Conservation (phyloP, 1,140 invertebrate genomes). For the Cephus cinctus region DNA sequence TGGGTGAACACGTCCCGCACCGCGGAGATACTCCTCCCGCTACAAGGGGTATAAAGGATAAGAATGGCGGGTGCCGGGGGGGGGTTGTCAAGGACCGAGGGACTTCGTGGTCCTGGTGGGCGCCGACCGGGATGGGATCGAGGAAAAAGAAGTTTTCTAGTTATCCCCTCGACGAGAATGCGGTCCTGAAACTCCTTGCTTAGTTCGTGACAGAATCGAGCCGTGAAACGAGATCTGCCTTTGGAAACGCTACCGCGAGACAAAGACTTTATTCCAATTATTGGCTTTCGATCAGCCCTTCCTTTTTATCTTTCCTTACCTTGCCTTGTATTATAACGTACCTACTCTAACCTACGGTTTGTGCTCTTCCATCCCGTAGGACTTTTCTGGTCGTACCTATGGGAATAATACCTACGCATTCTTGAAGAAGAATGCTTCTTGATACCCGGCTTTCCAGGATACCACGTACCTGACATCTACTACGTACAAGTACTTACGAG, state of each 20-base stretch:
- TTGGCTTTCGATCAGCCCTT: slow-evolving; percentile 32
- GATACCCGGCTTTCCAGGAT: too few species aligned
- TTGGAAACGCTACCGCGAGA: slow-evolving; percentile 22
- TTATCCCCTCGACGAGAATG: slow-evolving; percentile 43
- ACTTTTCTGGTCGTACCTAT: too few species aligned
- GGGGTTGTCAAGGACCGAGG: slow-evolving; percentile 13
- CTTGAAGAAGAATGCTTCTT: too few species aligned
- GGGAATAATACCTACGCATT: too few species aligned
- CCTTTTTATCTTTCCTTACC: slow-evolving; percentile 15
- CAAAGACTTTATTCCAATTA: slow-evolving; percentile 48
- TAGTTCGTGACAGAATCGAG: slow-evolving; percentile 52
- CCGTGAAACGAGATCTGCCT: slow-evolving; percentile 54
- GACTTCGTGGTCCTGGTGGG: too few species aligned
- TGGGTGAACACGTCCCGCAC: slow-evolving; percentile 48
- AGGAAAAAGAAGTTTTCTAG: slow-evolving; percentile 53
- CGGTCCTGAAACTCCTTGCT: slow-evolving; percentile 33
- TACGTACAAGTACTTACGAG: too few species aligned
- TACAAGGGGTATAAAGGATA: slow-evolving; percentile 38
- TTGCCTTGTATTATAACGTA: too few species aligned
- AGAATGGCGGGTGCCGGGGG: slow-evolving; percentile 20
- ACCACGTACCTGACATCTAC: too few species aligned
- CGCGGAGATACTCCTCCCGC: slow-evolving; percentile 35
- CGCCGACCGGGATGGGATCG: slow-evolving; percentile 1
- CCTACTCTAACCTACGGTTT: too few species aligned
- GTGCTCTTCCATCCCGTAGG: too few species aligned